These are phyloP conservation scores for Ormia ochracea DNA, from an alignment of 2,888 invertebrate genomes.

Conservation along the genomic window DNA sequence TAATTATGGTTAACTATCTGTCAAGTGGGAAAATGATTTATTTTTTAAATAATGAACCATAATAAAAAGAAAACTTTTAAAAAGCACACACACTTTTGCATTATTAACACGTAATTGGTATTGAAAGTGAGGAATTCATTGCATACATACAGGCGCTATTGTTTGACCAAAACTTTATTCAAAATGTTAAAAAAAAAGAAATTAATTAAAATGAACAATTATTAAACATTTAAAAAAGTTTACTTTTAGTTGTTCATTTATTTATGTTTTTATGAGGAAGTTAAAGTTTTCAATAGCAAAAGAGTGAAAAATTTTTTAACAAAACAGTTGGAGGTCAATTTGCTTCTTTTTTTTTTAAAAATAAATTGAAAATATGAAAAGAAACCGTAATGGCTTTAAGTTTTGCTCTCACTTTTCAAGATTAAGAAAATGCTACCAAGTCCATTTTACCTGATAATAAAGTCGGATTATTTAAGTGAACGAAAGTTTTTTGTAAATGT, in stretches of 20 bases:
- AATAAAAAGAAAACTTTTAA: conserved; percentile 40
- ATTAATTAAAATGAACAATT: conserved; percentile 1
- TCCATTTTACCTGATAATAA: too few relatives aligned
- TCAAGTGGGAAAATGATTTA: conserved; percentile 63
- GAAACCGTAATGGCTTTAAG: too few relatives aligned
- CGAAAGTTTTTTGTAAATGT: too few relatives aligned
- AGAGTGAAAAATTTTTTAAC: too few relatives aligned
- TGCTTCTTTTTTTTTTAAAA: too few relatives aligned
- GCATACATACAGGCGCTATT: not conserved
- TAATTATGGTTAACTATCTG: conserved; percentile 72
- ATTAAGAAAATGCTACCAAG: too few relatives aligned
- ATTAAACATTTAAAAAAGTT: conserved; percentile 18
- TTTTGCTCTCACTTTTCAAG: too few relatives aligned
- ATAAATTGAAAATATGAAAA: too few relatives aligned
- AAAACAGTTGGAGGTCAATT: too few relatives aligned
- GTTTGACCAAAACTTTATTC: not conserved
- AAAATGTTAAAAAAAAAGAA: not conserved
- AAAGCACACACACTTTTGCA: not conserved
- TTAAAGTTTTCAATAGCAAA: not conserved
- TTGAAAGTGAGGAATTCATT: not conserved
- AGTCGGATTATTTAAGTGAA: too few relatives aligned
- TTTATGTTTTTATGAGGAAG: not conserved
- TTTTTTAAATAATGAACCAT: conserved; percentile 61
- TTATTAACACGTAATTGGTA: not conserved
- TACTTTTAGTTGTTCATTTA: not conserved